Conservation (phyloP, 2,888 invertebrate genomes). For the Sympetrum striolatum region DNA sequence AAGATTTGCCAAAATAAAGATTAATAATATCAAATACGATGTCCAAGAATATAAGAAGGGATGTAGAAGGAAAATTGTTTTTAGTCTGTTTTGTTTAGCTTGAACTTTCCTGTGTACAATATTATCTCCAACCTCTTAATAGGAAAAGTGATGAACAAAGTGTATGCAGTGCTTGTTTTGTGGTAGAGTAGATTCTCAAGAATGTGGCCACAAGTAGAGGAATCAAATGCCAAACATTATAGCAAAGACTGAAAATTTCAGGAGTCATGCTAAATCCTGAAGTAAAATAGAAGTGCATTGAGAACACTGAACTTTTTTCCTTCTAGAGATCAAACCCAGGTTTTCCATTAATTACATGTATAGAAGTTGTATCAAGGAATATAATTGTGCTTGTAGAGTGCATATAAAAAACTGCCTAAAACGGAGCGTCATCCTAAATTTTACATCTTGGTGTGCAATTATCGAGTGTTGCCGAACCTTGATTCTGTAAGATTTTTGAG, state of each 20-base stretch:
- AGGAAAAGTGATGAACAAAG: constrained; percentile 10
- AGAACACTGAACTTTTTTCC: constrained; percentile 19
- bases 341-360: constrained; percentile 22
- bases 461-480: constrained; percentile 15
- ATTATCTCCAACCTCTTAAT: neutral
- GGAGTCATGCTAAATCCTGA: neutral
- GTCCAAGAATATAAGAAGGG: constrained; percentile 31
- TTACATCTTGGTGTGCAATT: constrained; percentile 35
- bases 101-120: constrained; percentile 2
- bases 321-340: neutral
- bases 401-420: constrained; percentile 27
- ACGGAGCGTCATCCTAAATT: constrained; percentile 5
- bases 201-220: neutral
- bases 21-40: neutral
- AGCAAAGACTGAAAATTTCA: constrained; percentile 12
- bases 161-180: constrained; percentile 30
- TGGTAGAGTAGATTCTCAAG: constrained; percentile 14
- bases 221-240: constrained; percentile 10
- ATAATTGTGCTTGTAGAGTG: constrained; percentile 37
- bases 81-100: constrained; percentile 16
- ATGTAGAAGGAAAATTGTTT: neutral
- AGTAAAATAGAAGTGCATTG: neutral
- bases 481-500: constrained; percentile 16
- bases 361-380: constrained; percentile 16
- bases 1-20: neutral